phyloP scores from a whole-genome alignment of 2,797 vertebrate species.

The Potorous gilbertii region DNA sequence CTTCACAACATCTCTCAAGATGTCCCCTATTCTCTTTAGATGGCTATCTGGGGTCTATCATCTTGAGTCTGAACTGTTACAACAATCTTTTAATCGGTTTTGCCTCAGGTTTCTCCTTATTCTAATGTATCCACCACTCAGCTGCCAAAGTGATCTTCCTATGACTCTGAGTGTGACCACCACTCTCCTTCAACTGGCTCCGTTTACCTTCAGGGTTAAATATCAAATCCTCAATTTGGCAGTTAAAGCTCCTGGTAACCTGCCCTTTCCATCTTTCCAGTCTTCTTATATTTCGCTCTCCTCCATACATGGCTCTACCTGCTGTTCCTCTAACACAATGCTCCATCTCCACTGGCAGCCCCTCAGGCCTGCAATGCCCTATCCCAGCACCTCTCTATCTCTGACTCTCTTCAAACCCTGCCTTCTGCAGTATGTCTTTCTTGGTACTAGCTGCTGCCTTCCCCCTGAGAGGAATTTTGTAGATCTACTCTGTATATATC shows the following conservation, averaged over 20 bases:
- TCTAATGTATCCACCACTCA: background rate
- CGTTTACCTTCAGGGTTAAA: background rate
- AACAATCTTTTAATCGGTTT: background rate
- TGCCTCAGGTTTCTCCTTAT: background rate
- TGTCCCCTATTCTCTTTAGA: background rate
- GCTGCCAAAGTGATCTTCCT: background rate
- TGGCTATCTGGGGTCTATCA: background rate
- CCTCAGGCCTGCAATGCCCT: background rate
- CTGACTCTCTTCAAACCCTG: background rate
- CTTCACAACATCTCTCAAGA: background rate
- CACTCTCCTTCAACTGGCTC: background rate
- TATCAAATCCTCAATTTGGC: background rate
- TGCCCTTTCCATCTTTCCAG: background rate
- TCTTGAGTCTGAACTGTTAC: background rate
- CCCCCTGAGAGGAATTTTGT: background rate
- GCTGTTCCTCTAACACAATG: background rate
- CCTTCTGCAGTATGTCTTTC: background rate
- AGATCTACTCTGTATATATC: background rate
- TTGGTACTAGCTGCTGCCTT: background rate
- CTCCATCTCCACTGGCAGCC: background rate
- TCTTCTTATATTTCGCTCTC: background rate
- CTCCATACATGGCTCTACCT: background rate
- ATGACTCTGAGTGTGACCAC: background rate
- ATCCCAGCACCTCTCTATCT: background rate
- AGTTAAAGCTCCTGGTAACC: no score